These are phyloP conservation scores for Amblyopsis rosae DNA, from an alignment of 2,113 vertebrate species.

Conservation along the genomic window DNA sequence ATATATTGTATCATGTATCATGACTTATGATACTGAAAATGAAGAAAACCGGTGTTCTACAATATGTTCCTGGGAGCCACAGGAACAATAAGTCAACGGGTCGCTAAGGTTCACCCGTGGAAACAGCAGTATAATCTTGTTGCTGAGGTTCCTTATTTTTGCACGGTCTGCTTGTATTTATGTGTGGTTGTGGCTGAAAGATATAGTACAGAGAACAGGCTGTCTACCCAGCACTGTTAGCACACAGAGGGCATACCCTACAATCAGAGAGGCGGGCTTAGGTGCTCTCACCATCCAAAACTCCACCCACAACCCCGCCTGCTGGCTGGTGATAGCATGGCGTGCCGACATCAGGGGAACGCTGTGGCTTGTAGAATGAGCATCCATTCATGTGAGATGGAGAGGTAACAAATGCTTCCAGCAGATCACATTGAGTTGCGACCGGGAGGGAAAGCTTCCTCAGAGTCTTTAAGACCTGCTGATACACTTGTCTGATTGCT, in stretches of 20 bases:
- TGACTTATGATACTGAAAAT: neutral
- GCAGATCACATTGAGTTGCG: neutral
- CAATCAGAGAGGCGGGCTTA: conserved; percentile 5
- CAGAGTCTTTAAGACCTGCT: neutral
- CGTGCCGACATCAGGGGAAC: neutral
- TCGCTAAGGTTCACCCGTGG: neutral
- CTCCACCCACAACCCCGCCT: conserved; percentile 33
- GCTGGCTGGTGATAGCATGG: conserved; percentile 21
- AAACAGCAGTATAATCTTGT: conserved; percentile 10
- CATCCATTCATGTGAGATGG: neutral
- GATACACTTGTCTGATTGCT: too few relatives aligned
- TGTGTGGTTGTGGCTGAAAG: neutral
- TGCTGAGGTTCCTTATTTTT: conserved; percentile 13
- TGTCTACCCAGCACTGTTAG: conserved; percentile 24
- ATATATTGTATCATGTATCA: too few relatives aligned
- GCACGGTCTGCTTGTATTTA: neutral
- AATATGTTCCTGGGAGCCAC: too few relatives aligned
- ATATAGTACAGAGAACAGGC: neutral
- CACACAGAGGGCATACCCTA: conserved; percentile 33
- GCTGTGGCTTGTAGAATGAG: neutral
- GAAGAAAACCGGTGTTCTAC: neutral
- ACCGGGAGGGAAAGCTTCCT: neutral
- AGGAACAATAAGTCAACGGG: neutral
- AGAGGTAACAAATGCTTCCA: neutral
- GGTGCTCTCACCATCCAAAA: conserved; percentile 40